Conservation (phyloP, 37 sponge, comb jelly and placozoan species). For the Spongia lamella region DNA sequence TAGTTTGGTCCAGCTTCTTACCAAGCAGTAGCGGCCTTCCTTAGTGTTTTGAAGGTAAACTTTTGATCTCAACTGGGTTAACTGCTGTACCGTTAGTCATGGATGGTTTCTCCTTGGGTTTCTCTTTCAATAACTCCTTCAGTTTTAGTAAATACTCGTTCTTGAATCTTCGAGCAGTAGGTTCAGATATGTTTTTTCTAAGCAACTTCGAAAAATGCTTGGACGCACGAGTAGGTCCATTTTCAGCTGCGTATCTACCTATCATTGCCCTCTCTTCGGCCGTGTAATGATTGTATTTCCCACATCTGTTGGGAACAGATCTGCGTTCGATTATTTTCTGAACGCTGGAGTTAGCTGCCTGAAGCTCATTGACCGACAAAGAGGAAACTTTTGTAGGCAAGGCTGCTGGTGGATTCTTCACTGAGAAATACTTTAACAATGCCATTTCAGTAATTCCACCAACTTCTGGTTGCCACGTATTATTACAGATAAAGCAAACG, state of each 20-base stretch:
- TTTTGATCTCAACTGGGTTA: background rate
- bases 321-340: no score
- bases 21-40: slow-evolving; percentile 41
- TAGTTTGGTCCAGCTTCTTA: slow-evolving; percentile 4
- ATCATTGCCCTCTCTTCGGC: slow-evolving; percentile 12
- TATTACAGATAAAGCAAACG: no score
- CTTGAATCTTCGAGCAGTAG: slow-evolving; percentile 1
- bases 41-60: slow-evolving; percentile 7
- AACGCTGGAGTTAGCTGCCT: no score
- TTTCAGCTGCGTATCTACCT: slow-evolving; percentile 14
- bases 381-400: no score
- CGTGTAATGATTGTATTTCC: slow-evolving; percentile 14
- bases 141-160: slow-evolving; percentile 4
- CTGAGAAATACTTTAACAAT: no score
- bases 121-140: background rate
- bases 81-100: no score
- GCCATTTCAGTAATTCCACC: no score
- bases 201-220: slow-evolving; percentile 9
- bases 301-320: slow-evolving; percentile 3
- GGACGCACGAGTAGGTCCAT: slow-evolving; percentile 5
- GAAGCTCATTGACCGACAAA: no score
- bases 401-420: no score
- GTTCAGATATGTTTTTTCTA: background rate
- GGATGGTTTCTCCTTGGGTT: background rate
- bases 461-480: no score